Base-by-base conservation (phyloP, 1,140 invertebrate genomes). In the Ceratina calcarata region DNA sequence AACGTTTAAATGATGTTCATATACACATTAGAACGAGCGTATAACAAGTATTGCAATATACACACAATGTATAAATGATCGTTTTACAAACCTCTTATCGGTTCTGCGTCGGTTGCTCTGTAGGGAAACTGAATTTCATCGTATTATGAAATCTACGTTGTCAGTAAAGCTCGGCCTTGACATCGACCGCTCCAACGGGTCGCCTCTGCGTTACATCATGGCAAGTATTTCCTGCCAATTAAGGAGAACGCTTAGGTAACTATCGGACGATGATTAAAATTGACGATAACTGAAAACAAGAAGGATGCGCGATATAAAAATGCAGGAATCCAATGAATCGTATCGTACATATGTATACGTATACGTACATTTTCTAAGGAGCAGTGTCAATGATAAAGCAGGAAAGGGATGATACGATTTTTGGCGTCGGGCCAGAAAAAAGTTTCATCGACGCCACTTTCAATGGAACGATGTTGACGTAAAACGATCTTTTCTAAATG, bases 401-500 rank as follows among this genome's bases (percentile, higher is more conserved):
- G 51, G 69, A 66, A 61, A 10, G 15, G 32, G 22, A 16, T 74
- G 78, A 79, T 74, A 62, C 53, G 62, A 74, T 32, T 67, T 74
- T 60, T 79, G 70, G 78, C 62, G 6, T 0, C 0, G 12, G 6
- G 53, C 78, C 78, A 79, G 61, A 67, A 61, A 68, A 85, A 86
- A 73, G 61, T 69, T 75, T 70, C 69, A 16, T 80, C 80, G 68
- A 85, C 49, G 75, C 71, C 61, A 72, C 83, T 86, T 77, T 80
- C 80, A 78, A 69, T 79, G 74, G 66, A 82, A 69, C 79, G 74
- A 84, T 64, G 71, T 72, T 82, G 77, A 55, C 78, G 78, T 80
- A 32, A 80, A 67, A 72, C 74, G 80, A 85, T 87, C 83, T 80
- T 74, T 45, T 82, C 77, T 78, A 82, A 77, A 76, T 75, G 75